phyloP scores from a whole-genome alignment of 2,888 invertebrate species.

The Bedellia somnulentella region DNA sequence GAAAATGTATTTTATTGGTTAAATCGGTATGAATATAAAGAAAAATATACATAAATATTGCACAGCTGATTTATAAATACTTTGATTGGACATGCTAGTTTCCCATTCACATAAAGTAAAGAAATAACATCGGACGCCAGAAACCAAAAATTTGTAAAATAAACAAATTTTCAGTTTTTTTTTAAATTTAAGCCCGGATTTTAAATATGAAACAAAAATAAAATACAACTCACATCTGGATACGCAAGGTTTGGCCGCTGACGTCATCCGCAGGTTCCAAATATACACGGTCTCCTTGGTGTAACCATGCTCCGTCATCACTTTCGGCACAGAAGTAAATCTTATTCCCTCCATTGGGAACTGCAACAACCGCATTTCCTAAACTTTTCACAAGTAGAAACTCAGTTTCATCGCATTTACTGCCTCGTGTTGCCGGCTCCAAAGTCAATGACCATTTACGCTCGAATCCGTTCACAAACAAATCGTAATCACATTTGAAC shows the following conservation, averaged over 20 bases:
- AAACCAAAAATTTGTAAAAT: too few relatives aligned
- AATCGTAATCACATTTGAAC: conserved; percentile 29
- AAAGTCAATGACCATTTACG: conserved; percentile 38
- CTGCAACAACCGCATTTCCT: conserved; percentile 14
- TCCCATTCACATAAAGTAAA: too few relatives aligned
- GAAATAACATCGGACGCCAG: too few relatives aligned
- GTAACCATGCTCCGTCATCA: conserved; percentile 29
- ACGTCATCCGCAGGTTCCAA: conserved; percentile 45
- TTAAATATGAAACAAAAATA: too few relatives aligned
- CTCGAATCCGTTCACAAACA: conserved; percentile 26
- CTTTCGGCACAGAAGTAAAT: conserved; percentile 37
- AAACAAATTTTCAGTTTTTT: too few relatives aligned
- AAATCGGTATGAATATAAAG: too few relatives aligned
- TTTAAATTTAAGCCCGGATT: too few relatives aligned
- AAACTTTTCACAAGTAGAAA: conserved; percentile 17
- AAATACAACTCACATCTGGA: too few relatives aligned
- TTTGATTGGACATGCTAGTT: too few relatives aligned
- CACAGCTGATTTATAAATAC: too few relatives aligned
- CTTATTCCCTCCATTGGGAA: conserved; percentile 20
- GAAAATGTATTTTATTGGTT: too few relatives aligned
- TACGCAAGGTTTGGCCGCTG: conserved; percentile 19
- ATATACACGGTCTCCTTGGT: conserved; percentile 37
- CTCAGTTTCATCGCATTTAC: conserved; percentile 16
- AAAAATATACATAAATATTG: too few relatives aligned
- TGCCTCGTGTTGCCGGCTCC: conserved; percentile 20